Base-by-base conservation (phyloP, 2,113 vertebrate genomes). In the Trematomus loennbergii region DNA sequence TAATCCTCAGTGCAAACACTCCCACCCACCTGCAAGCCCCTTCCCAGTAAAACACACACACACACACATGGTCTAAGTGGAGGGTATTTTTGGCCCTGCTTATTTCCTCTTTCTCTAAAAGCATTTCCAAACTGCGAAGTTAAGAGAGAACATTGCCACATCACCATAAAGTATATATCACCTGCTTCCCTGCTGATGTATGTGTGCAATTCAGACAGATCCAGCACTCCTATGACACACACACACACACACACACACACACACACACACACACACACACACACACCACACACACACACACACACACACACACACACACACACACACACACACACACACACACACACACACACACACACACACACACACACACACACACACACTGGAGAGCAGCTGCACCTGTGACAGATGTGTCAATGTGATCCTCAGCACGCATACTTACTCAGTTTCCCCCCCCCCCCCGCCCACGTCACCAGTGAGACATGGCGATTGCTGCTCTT, bases 391-490 rank as follows among this genome's bases (percentile, higher is more conserved):
- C 88, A 85, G 86, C 86, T 89, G 90, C 63, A 75, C 60, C 50
- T 66, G 13, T 79, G 78, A 83, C 64, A 90, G 83, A 83, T 85
- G 68, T 70, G 76, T 77, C 70, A 81, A 59, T 64, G 36, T 82
- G 46, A 74, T 80, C 68, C 78, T 40, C 40, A 5, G 60, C 67
- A 87, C 18, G 12, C 79, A 79, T 70, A 53, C 72, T 72, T 33
- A 40, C 53, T 75, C 83, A 33, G 50, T 57, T 80, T 87, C 84
- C 81, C 85, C 9, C 50, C n/a, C 2, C 25, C 29, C 66, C 20
- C 33, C 12, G 43, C 73, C 57, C 50, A 64, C 50, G 43, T 81
- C 73, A 82, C 65, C 66, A 25, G 10, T 46, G 62, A 54, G 65
- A 84, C 67, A 71, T 59, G 12, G 59, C 66, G 45, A 81, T n/a